Base-by-base conservation (phyloP, 2,797 vertebrate species). In the Anniella stebbinsi region DNA sequence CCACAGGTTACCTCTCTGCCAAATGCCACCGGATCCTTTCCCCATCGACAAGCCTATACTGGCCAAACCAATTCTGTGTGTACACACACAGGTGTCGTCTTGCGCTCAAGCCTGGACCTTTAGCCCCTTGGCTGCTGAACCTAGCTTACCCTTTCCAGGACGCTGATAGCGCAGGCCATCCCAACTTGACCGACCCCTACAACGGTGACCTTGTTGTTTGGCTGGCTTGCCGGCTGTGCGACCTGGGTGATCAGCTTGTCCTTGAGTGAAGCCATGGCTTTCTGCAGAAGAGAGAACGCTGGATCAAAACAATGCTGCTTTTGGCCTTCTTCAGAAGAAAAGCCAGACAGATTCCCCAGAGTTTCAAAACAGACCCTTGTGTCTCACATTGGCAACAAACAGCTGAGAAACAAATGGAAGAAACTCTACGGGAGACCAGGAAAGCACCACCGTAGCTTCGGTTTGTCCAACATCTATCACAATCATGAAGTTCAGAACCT, bases 151-250 rank as follows among this genome's bases (percentile, higher is more conserved):
- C 98, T 97, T 80, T 96, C 97, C 86, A 99, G 97, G 97, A 99
- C 95, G 96, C 99, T 99, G 96, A 99, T 89, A 0, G 99, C 99
- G 66, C 98, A 98, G 0, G 99, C 99, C 99, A 99, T 99, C 83
- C 99, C 99, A 78, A 99, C 99, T 95, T 98, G 98, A 8, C 99
- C 99, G 38, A 99, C 99, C 0, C 99, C 99, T 5, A 99, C 99
- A 36, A 99, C 93, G 0, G 99, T 99, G 94, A 99, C 98, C 96
- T 99, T 99, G 97, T 97, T 99, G 96, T 96, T 98, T 7, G 99
- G 98, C 2, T 89, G 38, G 0, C 95, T 83, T 1, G 94, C 0
- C 0, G 76, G 95, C 3, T 95, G 91, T 0, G 97, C 95, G 63
- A 98, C 13, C 0, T 98, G 93, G 15, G 96, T 98, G 78, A 99